Conservation (phyloP, 1,140 invertebrate genomes). For the Hycleus phaleratus region DNA sequence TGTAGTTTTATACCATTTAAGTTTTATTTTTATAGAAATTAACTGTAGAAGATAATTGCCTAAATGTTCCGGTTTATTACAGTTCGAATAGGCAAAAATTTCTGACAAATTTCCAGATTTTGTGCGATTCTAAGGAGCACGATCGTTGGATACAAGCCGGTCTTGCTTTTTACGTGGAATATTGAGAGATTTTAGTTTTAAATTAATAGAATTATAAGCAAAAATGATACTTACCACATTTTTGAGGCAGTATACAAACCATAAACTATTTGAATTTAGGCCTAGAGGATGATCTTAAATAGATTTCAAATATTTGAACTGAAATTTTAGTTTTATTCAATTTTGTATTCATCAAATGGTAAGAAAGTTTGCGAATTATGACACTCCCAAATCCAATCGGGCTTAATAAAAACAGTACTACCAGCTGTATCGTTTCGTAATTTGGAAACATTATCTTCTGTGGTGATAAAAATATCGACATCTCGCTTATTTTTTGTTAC, state of each 20-base stretch:
- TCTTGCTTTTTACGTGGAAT: slow-evolving; percentile 27
- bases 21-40: background rate
- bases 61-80: slow-evolving; percentile 32
- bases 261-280: background rate
- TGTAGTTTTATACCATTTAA: too few relatives aligned
- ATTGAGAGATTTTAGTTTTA: slow-evolving; percentile 10
- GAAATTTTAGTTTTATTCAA: too few relatives aligned
- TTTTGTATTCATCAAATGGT: slow-evolving; percentile 21
- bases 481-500: slow-evolving; percentile 11
- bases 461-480: slow-evolving; percentile 27
- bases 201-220: background rate
- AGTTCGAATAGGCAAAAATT: slow-evolving; percentile 30
- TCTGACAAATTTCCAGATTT: slow-evolving; percentile 29
- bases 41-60: slow-evolving; percentile 19
- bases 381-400: slow-evolving; percentile 33
- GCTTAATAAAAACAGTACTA: slow-evolving; percentile 18
- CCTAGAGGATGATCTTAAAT: background rate
- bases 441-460: slow-evolving; percentile 16
- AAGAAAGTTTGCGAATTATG: slow-evolving; percentile 27
- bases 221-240: background rate
- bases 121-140: slow-evolving; percentile 29
- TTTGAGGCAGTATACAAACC: too few relatives aligned
- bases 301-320: slow-evolving; percentile 8
- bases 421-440: slow-evolving; percentile 18
- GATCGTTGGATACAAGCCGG: slow-evolving; percentile 31